Conservation (phyloP, 2,113 vertebrate genomes). For the Eclectus roratus region DNA sequence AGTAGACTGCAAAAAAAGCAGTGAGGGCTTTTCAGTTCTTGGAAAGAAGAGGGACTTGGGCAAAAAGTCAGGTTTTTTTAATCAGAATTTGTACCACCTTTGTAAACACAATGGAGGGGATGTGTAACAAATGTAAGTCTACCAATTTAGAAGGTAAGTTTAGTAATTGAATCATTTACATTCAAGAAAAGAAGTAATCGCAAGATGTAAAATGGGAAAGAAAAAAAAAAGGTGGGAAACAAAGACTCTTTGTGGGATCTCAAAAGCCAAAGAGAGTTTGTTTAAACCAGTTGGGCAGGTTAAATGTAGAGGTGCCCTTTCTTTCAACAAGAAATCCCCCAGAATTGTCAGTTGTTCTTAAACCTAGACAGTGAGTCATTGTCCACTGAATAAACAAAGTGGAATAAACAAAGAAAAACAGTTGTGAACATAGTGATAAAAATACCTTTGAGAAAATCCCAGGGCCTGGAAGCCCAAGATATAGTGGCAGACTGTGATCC, state of each 20-base stretch:
- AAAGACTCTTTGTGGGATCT: slow-evolving; percentile 37
- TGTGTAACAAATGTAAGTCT: not conserved
- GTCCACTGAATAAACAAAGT: not conserved
- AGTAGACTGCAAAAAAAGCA: not conserved
- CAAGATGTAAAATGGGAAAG: not conserved
- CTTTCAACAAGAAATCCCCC: not conserved
- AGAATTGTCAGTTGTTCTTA: not conserved
- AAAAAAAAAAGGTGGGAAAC: not conserved
- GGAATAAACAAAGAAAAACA: not conserved
- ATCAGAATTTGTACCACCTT: not conserved
- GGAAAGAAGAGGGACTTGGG: not conserved
- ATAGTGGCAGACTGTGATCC: not conserved
- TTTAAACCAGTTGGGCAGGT: slow-evolving; percentile 40
- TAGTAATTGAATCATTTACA: not conserved
- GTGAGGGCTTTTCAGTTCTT: not conserved
- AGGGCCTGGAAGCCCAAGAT: not conserved
- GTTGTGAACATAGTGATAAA: not conserved
- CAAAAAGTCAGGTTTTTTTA: not conserved
- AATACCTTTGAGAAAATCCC: not conserved
- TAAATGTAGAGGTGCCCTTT: slow-evolving; percentile 5
- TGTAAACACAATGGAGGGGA: fast-evolving
- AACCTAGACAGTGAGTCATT: not conserved
- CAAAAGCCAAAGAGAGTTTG: not conserved
- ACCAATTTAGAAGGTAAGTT: not conserved
- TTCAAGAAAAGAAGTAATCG: not conserved